A percentile compares a stretch with the other conserved stretches of the same genome.
Evolutionary conservation across 2,797 vertebrate genomes (phyloP).

Genomic region (Poecilia wingei): DNA sequence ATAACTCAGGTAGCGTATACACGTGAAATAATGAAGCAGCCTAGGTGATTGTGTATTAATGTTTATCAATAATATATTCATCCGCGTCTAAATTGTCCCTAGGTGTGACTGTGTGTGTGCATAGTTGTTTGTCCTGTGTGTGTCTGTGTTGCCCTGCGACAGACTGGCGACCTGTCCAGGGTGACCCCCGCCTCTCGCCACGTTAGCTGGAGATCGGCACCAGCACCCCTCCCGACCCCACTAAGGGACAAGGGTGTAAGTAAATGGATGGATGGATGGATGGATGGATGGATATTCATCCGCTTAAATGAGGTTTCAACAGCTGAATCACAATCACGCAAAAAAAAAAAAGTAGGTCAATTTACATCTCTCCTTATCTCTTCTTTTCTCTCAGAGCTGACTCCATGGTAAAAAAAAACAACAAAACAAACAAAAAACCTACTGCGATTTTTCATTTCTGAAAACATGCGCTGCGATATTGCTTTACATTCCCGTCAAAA

Average conservation of each 20-base stretch:
- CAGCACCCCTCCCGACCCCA: too few relatives aligned
- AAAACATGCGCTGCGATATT: slow-evolving; percentile 1
- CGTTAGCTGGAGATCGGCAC: too few relatives aligned
- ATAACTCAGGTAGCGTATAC: background rate
- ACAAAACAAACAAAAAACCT: background rate
- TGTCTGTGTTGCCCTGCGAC: too few relatives aligned
- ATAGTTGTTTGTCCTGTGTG: too few relatives aligned
- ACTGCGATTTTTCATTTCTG: background rate
- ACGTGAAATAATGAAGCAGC: background rate
- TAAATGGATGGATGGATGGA: too few relatives aligned
- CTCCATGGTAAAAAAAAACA: background rate
- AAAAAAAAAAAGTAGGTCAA: background rate
- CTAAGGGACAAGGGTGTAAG: too few relatives aligned
- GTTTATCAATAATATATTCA: background rate
- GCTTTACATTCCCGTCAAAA: slow-evolving; percentile 8
- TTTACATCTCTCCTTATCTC: background rate
- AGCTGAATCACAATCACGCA: background rate
- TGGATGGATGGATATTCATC: background rate
- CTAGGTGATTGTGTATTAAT: background rate
- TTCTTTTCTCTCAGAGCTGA: background rate
- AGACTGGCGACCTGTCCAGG: too few relatives aligned
- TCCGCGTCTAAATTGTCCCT: background rate
- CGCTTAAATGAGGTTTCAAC: background rate
- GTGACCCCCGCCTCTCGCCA: too few relatives aligned
- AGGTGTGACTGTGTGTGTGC: too few relatives aligned